Conservation (phyloP, 2,888 invertebrate genomes). For the Doris montereyensis region DNA sequence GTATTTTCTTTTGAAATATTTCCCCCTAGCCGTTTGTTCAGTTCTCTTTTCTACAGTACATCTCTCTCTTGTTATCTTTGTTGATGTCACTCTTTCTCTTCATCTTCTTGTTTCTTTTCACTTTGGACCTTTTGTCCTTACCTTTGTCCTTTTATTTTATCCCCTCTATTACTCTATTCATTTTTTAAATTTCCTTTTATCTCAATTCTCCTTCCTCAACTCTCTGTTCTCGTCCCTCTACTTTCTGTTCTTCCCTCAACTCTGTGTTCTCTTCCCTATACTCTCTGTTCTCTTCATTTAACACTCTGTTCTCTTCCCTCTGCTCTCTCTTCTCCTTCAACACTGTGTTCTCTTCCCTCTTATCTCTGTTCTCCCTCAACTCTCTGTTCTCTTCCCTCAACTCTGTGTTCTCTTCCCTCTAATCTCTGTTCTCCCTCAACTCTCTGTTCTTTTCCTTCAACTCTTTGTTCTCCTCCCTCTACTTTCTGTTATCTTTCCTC, state of each 20-base stretch:
- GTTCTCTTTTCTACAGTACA: neutral
- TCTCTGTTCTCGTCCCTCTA: neutral
- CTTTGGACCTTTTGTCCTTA: neutral
- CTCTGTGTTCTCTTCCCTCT: neutral
- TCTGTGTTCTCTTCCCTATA: conserved; percentile 18
- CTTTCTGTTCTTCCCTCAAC: conserved; percentile 11
- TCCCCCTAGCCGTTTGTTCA: neutral
- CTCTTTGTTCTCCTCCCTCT: neutral
- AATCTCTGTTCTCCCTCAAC: neutral
- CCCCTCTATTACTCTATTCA: too few species aligned
- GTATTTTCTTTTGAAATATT: neutral
- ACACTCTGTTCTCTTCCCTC: neutral
- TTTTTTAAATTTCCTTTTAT: too few species aligned
- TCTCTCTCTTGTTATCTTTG: neutral
- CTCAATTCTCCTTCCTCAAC: too few species aligned
- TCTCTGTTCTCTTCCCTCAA: neutral
- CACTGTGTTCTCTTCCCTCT: neutral
- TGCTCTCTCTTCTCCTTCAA: neutral
- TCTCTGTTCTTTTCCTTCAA: neutral
- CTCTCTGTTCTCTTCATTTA: neutral
- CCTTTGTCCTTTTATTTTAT: neutral
- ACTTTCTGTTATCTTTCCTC: neutral
- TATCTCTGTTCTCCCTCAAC: neutral
- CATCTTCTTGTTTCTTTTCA: neutral
- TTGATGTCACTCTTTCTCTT: conserved; percentile 7